Base-by-base conservation (phyloP, 2,888 invertebrate genomes). In the Archaeoteleia sp. region DNA sequence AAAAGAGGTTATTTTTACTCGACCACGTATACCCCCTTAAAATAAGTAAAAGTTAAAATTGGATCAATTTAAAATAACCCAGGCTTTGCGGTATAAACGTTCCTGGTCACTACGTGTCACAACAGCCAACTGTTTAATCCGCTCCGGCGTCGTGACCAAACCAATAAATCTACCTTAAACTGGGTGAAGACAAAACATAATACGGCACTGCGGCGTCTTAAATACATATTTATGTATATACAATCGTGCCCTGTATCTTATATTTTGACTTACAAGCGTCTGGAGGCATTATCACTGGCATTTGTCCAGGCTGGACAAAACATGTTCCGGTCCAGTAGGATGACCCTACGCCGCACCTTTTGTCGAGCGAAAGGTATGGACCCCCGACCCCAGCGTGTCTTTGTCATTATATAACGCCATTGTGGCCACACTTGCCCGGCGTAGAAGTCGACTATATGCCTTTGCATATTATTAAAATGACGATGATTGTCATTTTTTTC, bases 351-450 rank as follows among this genome's bases (percentile, higher is more conserved):
- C 82, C 85, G 83, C 85, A 78, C 84, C 84, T 84, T 84, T 85
- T 84, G 85, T 84, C 81, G 81, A 82, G 82, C 83, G 82, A 83
- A 83, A 83, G 82, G 82, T 78, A 83, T 75, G 75, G 77, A 71
- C 66, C 74, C 66, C 74, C 77, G 78, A 79, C 79, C 78, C 78
- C 80, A 79, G 77, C 77, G 75, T 79, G 82, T 84, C 85, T 84
- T 85, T 84, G 85, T 85, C 84, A 85, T 85, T 85, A 85, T 84
- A 84, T 85, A 85, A 85, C 81, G 82, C 84, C 77, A 85, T 85
- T 85, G 85, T 85, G 80, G 78, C 82, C 83, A 83, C 84, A 85
- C 85, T 85, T 85, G 82, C 82, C 81, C 79, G 79, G 62, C 80
- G 79, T 81, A 75, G 78, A 82, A 78, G 73, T 72, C 67, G 67